Evolutionary conservation across 1,140 invertebrate species (phyloP), one percentile per base, ranked within the genome.

Genomic region (Drosophila tropicalis): DNA sequence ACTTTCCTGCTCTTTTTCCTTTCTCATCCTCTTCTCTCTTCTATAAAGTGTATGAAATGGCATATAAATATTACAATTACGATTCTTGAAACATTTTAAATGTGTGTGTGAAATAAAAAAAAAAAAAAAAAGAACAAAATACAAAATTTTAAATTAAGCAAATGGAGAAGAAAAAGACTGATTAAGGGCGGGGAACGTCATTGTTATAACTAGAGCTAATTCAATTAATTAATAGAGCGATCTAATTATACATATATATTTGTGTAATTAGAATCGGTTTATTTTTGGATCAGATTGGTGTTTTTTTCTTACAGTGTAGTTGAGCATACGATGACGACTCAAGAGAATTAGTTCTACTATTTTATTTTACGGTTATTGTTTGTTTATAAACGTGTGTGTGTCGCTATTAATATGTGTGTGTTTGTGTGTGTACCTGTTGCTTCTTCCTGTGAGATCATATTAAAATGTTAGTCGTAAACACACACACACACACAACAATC

Each of bases 61-160:
- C 81, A 81, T 81, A 78, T 89, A 81, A 84, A 89, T 89, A 79
- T 82, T 90, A 90, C 76, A 86, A 61, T 74, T 82, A 80, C 80
- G 71, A 80, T 80, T 90, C 72, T 73, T 73, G 66, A 70, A 87
- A 87, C 79, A 71, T 67, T 70, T 86, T 55, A 58, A 76, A 81
- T 56, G 69, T 87, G 79, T 72, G 58, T 66, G 19, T 70, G 68
- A 62, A 29, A 68, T 60, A 61, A 62, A 81, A 67, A 70, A 66
- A 79, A 72, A 62, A 82, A 71, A 79, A 29, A 29, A 29, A 29
- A 29, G 29, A 29, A 82, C 55, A 67, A 47, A 72, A 69, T 67
- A 60, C 67, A 32, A 55, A 40, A 41, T 17, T 47, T 62, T 17
- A 36, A 61, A 61, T 76, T 41, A 66, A 67, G 64, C 65, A 69